Evolutionary conservation across 2,797 vertebrate genomes (phyloP), one percentile per base, ranked within the genome.

Genomic region (Falco biarmicus): DNA sequence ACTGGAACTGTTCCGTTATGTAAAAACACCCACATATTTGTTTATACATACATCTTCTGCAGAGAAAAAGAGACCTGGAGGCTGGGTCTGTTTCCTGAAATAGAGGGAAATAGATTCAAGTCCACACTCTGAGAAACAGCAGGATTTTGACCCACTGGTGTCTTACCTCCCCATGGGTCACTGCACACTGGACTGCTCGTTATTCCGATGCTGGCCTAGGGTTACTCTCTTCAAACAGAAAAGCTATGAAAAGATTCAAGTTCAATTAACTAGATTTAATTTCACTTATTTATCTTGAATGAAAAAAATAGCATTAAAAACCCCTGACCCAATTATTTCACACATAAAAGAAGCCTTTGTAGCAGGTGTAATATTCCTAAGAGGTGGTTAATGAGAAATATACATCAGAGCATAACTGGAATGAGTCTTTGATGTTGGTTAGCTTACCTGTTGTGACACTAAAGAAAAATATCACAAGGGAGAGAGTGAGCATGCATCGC

Each of bases 291-390:
- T 89, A 74, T 71, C 68, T 71, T n/a, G 60, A 89, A 83, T 4
- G 12, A 2, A 80, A 87, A 64, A 91, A 63, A 64, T 3, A 3
- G 0, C 13, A 89, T 71, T 69, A 54, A 79, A 91, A 89, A 89
- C 13, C 37, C 10, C 56, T 87, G 92, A 93, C 93, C 78, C 89
- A 96, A 89, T 85, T 96, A 94, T 92, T 93, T 91, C 53, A 82
- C 19, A 89, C 78, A 95, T 93, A 83, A 95, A 96, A 97, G 84
- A 68, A 95, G 68, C 45, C 88, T 95, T 94, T 95, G 90, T 90
- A 95, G 90, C 80, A 87, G 61, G 94, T 89, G 37, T 20, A 91
- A 95, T 92, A 92, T 89, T 95, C 92, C 87, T 83, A 91, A 70
- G 91, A 93, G 15, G n/a, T 91, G 75, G 47, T 75, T 95, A 95